phyloP scores from a whole-genome alignment of 2,797 vertebrate species.

The Eulemur mongoz region DNA sequence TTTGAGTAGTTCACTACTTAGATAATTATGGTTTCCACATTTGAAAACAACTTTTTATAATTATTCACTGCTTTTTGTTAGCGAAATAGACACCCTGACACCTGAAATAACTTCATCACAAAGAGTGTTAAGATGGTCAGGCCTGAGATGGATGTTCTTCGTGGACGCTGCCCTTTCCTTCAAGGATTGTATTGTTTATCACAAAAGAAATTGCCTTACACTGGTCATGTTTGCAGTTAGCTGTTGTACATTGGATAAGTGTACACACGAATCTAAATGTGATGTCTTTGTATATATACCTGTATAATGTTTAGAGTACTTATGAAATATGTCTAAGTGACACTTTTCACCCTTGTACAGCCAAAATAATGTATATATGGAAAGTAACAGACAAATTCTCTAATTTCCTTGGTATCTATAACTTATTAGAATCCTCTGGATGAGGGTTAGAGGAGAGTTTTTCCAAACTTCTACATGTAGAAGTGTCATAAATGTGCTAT shows the following conservation, averaged over 20 bases:
- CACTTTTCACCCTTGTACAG: neutral
- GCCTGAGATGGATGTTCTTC: neutral
- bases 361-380: conserved; percentile 53
- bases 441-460: conserved; percentile 32
- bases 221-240: neutral
- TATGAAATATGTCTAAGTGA: neutral
- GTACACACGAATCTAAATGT: neutral
- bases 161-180: neutral
- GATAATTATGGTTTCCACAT: neutral
- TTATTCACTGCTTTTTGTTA: neutral
- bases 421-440: conserved; percentile 67
- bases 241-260: neutral
- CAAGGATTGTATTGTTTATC: neutral
- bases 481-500: neutral
- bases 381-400: neutral
- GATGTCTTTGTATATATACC: conserved; percentile 47
- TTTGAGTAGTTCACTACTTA: neutral
- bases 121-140: neutral
- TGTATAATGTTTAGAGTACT: conserved; percentile 30
- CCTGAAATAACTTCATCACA: neutral
- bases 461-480: conserved; percentile 50
- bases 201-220: conserved; percentile 49
- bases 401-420: conserved; percentile 27
- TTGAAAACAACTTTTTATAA: neutral
- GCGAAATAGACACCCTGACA: neutral